Evolutionary conservation across 2,113 vertebrate genomes (phyloP).

Genomic region (Noturus placidus): DNA sequence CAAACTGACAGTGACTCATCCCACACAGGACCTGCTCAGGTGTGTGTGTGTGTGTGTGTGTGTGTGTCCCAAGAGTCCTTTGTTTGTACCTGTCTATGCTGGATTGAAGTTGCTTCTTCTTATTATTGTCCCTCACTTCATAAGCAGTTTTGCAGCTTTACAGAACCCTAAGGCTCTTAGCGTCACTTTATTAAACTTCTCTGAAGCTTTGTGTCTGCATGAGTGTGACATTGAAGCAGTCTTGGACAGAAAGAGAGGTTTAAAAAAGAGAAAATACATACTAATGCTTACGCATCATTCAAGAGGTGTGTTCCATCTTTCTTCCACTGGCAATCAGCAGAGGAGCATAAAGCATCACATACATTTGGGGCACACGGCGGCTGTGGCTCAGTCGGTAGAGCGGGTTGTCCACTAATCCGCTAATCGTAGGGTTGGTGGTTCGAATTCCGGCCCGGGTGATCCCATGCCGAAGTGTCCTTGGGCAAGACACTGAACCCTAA

Average conservation of each 20-base stretch:
- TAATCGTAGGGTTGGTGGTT: too few species aligned
- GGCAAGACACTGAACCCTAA: too few species aligned
- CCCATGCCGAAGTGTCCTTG: too few species aligned
- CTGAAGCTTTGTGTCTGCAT: background rate
- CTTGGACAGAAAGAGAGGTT: background rate
- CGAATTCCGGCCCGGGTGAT: too few species aligned
- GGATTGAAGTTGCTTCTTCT: constrained; percentile 8
- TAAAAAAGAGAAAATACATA: background rate
- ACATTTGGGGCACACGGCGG: too few species aligned
- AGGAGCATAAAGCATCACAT: background rate
- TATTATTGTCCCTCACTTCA: constrained; percentile 25
- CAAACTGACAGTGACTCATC: constrained; percentile 51
- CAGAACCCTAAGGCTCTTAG: background rate
- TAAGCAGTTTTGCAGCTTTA: background rate
- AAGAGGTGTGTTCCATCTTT: background rate
- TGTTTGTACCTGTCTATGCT: constrained; percentile 38
- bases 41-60: constrained; percentile 48
- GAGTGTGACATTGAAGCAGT: background rate
- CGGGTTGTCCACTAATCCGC: too few species aligned
- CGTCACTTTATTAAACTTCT: background rate
- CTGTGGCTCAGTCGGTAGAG: too few species aligned
- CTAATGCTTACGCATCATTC: background rate
- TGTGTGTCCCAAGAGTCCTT: constrained; percentile 31
- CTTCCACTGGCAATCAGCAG: background rate
- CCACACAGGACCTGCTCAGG: constrained; percentile 50